Percentiles rank a stretch among this genome's conserved stretches.
These are phyloP conservation scores for Cantharis lateralis DNA, from an alignment of 2,888 invertebrate species.

Conservation along the genomic window DNA sequence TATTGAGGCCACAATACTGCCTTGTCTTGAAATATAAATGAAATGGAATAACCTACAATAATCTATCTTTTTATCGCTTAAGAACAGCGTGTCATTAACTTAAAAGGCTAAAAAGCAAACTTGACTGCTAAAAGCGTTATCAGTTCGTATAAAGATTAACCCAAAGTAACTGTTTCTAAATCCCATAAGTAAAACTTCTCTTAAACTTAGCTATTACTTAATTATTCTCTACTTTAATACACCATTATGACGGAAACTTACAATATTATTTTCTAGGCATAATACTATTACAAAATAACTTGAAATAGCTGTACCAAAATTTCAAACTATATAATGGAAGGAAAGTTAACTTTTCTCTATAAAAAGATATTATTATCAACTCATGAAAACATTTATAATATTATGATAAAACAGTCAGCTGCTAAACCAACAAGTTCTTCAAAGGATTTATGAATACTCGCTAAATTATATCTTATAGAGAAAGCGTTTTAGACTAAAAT, in stretches of 20 bases:
- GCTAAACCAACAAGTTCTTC: background rate
- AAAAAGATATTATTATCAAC: background rate
- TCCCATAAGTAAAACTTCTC: background rate
- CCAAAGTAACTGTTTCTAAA: background rate
- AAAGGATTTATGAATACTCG: background rate
- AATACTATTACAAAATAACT: background rate
- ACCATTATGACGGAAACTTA: background rate
- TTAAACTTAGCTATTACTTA: background rate
- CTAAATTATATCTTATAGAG: background rate
- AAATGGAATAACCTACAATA: conserved; percentile 18
- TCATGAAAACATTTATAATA: too few relatives aligned
- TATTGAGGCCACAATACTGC: conserved; percentile 10
- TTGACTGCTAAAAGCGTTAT: conserved; percentile 12
- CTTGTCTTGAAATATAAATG: conserved; percentile 18
- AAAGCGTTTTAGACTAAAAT: too few relatives aligned
- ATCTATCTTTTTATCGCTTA: conserved; percentile 18
- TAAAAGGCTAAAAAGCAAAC: conserved; percentile 15
- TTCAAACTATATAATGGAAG: background rate
- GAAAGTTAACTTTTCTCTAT: background rate
- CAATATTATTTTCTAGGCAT: background rate
- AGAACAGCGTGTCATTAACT: conserved; percentile 12
- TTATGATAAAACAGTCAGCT: background rate
- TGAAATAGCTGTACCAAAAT: background rate
- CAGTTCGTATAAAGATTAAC: conserved; percentile 8
- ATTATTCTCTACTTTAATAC: background rate